Percentiles rank a stretch among this genome's conserved stretches.
These are phyloP conservation scores for Aspidoscelis tigris DNA, from an alignment of 2,113 vertebrate genomes.

Conservation along the genomic window DNA sequence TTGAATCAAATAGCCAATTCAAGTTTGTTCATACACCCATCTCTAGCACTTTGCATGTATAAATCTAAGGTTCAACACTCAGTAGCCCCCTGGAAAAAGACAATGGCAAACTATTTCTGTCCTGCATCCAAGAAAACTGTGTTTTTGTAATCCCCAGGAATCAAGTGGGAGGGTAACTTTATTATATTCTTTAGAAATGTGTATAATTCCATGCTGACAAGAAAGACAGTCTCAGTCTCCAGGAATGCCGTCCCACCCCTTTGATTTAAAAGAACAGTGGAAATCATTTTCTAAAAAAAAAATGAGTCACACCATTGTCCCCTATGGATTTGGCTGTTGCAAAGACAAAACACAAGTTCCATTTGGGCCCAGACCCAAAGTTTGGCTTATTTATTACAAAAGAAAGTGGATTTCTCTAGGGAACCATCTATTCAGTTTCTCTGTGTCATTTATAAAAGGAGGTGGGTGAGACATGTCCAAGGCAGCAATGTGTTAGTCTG, in stretches of 20 bases:
- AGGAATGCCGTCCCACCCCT: background rate
- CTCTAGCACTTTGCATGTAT: too few species aligned
- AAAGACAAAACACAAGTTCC: slow-evolving; percentile 62
- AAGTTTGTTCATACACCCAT: too few species aligned
- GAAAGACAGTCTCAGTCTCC: slow-evolving; percentile 27
- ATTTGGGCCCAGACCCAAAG: slow-evolving; percentile 55
- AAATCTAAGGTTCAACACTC: too few species aligned
- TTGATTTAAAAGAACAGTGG: slow-evolving; percentile 44
- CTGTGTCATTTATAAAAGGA: slow-evolving; percentile 38
- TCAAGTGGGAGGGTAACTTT: too few species aligned
- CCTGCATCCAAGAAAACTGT: too few species aligned
- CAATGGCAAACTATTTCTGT: too few species aligned
- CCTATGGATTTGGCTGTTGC: slow-evolving; percentile 26
- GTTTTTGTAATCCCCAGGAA: too few species aligned
- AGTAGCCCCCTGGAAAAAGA: too few species aligned
- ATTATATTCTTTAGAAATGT: slow-evolving; percentile 47
- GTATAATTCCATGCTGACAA: slow-evolving; percentile 33
- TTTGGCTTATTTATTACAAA: slow-evolving; percentile 69
- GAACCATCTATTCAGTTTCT: slow-evolving; percentile 51
- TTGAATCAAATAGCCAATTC: too few species aligned
- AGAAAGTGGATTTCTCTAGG: slow-evolving; percentile 52
- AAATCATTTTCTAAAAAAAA: slow-evolving; percentile 15
- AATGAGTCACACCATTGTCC: background rate
- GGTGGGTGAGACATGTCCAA: slow-evolving; percentile 37
- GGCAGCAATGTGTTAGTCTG: slow-evolving; percentile 48